Evolutionary conservation across 2,113 vertebrate genomes (phyloP).

Genomic region (Oreotrochilus melanogaster): DNA sequence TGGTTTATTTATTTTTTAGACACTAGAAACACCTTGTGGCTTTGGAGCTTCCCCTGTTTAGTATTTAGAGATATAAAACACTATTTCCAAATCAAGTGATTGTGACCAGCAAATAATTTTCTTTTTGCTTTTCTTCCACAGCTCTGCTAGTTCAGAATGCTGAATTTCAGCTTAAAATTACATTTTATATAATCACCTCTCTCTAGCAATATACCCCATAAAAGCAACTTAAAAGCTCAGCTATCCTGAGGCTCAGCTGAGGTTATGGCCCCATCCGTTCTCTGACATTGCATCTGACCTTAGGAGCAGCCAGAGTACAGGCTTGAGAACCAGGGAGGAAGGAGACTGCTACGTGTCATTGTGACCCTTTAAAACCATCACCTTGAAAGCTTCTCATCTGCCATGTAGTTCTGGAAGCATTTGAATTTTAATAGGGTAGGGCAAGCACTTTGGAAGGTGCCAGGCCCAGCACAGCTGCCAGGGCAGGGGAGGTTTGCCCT

Average conservation of each 20-base stretch:
- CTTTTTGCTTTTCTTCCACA: not conserved
- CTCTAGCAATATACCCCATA: not conserved
- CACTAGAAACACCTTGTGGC: not conserved
- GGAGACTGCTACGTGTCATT: not conserved
- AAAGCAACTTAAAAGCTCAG: not conserved
- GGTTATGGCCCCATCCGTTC: not conserved
- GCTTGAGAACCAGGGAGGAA: not conserved
- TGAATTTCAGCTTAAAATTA: constrained; percentile 35
- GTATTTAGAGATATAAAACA: not conserved
- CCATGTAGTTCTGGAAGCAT: not conserved
- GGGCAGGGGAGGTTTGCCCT: not conserved
- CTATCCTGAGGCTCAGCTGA: not conserved
- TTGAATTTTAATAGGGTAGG: not conserved
- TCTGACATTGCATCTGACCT: not conserved
- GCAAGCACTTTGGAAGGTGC: not conserved
- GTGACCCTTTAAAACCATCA: not conserved
- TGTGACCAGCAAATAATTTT: not conserved
- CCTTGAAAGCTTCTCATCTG: not conserved
- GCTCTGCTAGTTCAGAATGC: not conserved
- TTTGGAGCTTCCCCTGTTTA: not conserved
- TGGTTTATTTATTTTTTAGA: not conserved
- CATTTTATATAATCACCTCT: not conserved
- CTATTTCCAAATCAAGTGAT: not conserved
- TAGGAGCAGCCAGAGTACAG: not conserved
- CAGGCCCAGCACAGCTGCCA: not conserved